Percentiles rank a stretch among this genome's conserved stretches.
These are phyloP conservation scores for Oenanthe oenanthe DNA, from an alignment of 2,113 vertebrate genomes.

Conservation along the genomic window DNA sequence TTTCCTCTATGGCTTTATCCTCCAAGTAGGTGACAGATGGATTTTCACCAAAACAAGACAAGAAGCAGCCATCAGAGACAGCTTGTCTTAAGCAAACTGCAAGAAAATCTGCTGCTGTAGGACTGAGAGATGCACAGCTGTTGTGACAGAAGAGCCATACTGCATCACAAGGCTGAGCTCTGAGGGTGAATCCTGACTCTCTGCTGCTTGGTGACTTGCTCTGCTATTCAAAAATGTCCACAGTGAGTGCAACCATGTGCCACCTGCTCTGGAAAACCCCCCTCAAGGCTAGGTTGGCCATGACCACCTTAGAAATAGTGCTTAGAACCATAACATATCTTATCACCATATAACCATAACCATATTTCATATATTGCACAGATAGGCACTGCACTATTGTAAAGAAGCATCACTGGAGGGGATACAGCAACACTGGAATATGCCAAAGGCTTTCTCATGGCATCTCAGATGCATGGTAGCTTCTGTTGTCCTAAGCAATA, in stretches of 20 bases:
- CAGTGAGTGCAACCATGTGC: neutral
- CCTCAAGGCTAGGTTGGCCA: neutral
- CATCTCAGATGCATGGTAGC: neutral
- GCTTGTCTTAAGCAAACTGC: conserved; percentile 21
- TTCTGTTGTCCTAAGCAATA: neutral
- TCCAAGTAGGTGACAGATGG: neutral
- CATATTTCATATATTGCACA: neutral
- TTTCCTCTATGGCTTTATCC: neutral
- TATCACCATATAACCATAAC: too few species aligned
- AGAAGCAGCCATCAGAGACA: conserved; percentile 27
- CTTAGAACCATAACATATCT: neutral
- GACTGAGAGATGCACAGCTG: neutral
- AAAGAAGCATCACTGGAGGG: neutral
- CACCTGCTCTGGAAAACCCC: neutral
- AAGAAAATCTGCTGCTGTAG: neutral
- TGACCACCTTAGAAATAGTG: neutral
- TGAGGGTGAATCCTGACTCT: neutral
- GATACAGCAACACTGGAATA: neutral
- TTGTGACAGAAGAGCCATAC: neutral
- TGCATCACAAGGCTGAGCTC: neutral
- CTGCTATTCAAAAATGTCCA: neutral
- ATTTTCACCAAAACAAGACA: conserved; percentile 43
- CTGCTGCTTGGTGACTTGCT: neutral
- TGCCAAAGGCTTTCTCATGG: neutral
- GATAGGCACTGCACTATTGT: neutral